These are phyloP conservation scores for Anaspis maculata DNA, from an alignment of 2,888 invertebrate genomes.

Conservation along the genomic window DNA sequence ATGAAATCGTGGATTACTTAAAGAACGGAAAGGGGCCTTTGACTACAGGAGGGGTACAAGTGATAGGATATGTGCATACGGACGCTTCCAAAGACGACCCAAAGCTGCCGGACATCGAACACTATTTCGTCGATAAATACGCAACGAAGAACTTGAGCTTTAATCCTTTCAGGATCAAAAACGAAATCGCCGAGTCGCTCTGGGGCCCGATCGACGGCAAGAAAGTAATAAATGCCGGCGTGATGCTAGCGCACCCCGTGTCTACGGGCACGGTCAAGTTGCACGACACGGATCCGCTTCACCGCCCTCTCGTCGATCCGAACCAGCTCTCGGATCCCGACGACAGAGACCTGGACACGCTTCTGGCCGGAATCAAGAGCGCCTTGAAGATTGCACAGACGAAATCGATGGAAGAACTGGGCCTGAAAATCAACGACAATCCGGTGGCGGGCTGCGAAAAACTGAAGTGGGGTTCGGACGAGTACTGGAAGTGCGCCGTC, in stretches of 20 bases:
- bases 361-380: slow-evolving; percentile 49
- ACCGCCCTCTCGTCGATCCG: slow-evolving; percentile 69
- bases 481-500: slow-evolving; percentile 65
- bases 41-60: slow-evolving; percentile 26
- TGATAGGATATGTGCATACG: slow-evolving; percentile 31
- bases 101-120: slow-evolving; percentile 30
- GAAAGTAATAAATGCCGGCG: slow-evolving; percentile 49
- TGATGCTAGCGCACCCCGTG: slow-evolving; percentile 65
- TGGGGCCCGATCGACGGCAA: slow-evolving; percentile 45
- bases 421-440: slow-evolving; percentile 36
- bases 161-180: slow-evolving; percentile 13
- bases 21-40: slow-evolving; percentile 32
- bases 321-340: slow-evolving; percentile 66
- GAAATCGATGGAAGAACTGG: slow-evolving; percentile 50
- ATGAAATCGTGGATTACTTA: slow-evolving; percentile 32
- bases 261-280: slow-evolving; percentile 63
- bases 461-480: slow-evolving; percentile 49
- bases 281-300: slow-evolving; percentile 62
- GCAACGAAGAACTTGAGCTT: slow-evolving; percentile 52
- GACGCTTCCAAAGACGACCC: slow-evolving; percentile 28
- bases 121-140: slow-evolving; percentile 37
- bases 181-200: slow-evolving; percentile 44
- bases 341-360: slow-evolving; percentile 51
- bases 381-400: slow-evolving; percentile 49
- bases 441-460: slow-evolving; percentile 45